Evolutionary conservation across 2,888 invertebrate species (phyloP).

Genomic region (Rhagophthalmus giganteus): DNA sequence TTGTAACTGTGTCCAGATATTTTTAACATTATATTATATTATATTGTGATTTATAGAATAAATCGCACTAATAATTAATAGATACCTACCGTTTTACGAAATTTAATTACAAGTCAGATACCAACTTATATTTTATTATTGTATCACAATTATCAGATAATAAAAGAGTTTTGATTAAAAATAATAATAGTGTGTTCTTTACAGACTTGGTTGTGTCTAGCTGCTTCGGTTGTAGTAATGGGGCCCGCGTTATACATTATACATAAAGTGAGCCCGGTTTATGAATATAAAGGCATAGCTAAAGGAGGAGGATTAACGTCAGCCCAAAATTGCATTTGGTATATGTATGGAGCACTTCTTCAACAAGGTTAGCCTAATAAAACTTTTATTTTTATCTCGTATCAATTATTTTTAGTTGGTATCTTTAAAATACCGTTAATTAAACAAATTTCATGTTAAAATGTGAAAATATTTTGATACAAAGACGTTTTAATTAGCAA

Average conservation of each 20-base stretch:
- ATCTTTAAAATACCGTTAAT: too few species aligned
- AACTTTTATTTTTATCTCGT: neutral
- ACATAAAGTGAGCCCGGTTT: constrained; percentile 74
- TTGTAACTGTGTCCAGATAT: too few species aligned
- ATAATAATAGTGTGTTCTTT: constrained; percentile 34
- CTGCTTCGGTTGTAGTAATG: constrained; percentile 72
- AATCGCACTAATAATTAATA: neutral
- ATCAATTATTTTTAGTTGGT: constrained; percentile 16
- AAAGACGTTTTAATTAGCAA: too few species aligned
- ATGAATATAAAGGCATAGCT: constrained; percentile 64
- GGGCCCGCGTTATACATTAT: constrained; percentile 76
- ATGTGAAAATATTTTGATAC: too few species aligned
- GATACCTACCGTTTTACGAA: too few species aligned
- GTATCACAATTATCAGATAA: too few species aligned
- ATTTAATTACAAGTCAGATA: too few species aligned
- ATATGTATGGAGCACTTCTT: constrained; percentile 85
- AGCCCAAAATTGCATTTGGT: constrained; percentile 79
- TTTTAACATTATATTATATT: neutral
- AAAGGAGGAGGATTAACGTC: constrained; percentile 62
- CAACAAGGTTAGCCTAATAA: constrained; percentile 73
- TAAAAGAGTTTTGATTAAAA: too few species aligned
- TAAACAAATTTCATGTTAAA: too few species aligned
- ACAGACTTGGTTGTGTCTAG: constrained; percentile 83
- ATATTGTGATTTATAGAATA: too few species aligned
- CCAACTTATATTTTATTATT: too few species aligned